Percentiles rank a stretch among this genome's conserved stretches.
Conservation (phyloP, 1,140 invertebrate genomes). For the Fopius arisanus region DNA sequence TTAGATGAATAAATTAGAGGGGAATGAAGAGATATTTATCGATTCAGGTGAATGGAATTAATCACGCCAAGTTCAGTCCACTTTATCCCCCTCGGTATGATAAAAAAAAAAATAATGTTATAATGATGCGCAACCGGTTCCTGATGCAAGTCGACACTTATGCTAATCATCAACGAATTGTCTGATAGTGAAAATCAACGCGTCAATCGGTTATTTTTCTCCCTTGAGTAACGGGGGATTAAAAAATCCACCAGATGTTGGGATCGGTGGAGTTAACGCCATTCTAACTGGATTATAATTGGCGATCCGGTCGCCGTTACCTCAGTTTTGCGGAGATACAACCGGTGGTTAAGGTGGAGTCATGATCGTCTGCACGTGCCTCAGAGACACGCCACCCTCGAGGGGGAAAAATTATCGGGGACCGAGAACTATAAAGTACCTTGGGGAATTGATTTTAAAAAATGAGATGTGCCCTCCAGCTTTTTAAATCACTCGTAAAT, state of each 20-base stretch:
- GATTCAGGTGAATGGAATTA: not conserved
- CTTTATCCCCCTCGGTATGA: not conserved
- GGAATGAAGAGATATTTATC: not conserved
- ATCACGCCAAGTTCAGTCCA: not conserved
- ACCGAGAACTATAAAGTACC: not conserved
- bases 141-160: conserved; percentile 8
- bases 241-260: not conserved
- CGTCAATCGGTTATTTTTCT: not conserved
- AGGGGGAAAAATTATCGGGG: not conserved
- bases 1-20: not conserved
- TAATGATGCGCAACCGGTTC: conserved; percentile 16
- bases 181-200: conserved; percentile 9
- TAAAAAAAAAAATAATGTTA: not conserved
- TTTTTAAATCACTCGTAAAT: not conserved
- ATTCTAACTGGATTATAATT: conserved; percentile 29
- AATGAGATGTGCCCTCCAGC: not conserved
- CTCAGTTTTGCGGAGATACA: conserved; percentile 12
- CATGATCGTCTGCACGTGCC: conserved; percentile 31
- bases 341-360: conserved; percentile 27
- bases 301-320: conserved; percentile 5
- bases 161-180: conserved; percentile 24
- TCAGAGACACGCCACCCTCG: conserved; percentile 15
- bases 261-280: conserved; percentile 15
- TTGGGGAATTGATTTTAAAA: not conserved
- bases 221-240: not conserved